phyloP scores from a whole-genome alignment of 2,888 invertebrate species.

The Melinopterus prodromus region DNA sequence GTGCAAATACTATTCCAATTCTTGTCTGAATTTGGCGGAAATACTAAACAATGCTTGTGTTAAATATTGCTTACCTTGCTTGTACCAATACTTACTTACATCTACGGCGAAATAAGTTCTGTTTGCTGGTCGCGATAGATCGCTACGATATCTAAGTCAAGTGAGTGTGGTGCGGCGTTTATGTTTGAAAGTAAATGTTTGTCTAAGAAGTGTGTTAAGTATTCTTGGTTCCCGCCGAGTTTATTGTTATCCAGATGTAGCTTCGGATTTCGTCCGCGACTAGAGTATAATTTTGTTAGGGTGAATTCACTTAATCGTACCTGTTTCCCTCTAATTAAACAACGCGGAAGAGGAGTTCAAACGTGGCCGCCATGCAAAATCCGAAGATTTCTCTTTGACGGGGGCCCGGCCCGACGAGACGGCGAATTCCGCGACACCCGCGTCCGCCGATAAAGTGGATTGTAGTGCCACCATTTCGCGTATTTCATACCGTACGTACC shows the following conservation, averaged over 20 bases:
- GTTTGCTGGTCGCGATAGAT: too few relatives aligned
- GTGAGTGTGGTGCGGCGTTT: background rate
- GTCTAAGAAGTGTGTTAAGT: background rate
- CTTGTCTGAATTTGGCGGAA: too few relatives aligned
- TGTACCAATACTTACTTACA: background rate
- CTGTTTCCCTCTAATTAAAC: background rate
- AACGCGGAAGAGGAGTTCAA: background rate
- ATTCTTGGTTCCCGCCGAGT: background rate
- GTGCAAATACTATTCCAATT: too few relatives aligned
- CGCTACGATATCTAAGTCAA: too few relatives aligned
- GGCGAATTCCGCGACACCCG: background rate
- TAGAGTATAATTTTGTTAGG: background rate
- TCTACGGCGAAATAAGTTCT: background rate
- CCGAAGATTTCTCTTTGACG: slow-evolving; percentile 22
- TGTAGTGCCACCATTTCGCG: slow-evolving; percentile 12
- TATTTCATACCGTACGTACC: slow-evolving; percentile 27
- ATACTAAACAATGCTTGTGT: too few relatives aligned
- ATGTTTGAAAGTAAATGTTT: background rate
- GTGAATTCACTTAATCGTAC: background rate
- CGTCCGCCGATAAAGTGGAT: slow-evolving; percentile 24
- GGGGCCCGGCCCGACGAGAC: background rate
- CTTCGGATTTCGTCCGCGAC: background rate
- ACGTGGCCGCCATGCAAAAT: slow-evolving; percentile 24
- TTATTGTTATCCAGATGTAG: background rate
- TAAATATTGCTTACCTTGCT: background rate